Percentiles rank a stretch among this genome's conserved stretches.
These are phyloP conservation scores for Drosophila borborema DNA, from an alignment of 2,888 invertebrate genomes.

Conservation along the genomic window DNA sequence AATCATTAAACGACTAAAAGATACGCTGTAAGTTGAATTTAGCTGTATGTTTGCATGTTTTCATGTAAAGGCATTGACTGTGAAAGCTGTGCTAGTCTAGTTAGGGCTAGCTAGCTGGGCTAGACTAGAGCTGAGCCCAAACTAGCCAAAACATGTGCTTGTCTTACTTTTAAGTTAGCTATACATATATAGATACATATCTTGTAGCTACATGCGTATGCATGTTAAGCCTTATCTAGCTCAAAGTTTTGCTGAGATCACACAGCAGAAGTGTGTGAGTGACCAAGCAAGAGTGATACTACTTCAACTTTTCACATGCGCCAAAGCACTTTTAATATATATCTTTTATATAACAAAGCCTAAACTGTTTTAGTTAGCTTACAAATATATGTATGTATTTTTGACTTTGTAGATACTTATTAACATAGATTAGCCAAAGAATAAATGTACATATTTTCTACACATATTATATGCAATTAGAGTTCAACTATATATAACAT, in stretches of 20 bases:
- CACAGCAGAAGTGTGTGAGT: background rate
- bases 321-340: too few species aligned
- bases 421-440: background rate
- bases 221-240: background rate
- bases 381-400: background rate
- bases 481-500: background rate
- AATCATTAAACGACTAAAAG: background rate
- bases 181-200: too few species aligned
- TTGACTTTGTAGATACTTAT: background rate
- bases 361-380: background rate
- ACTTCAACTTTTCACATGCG: background rate
- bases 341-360: too few species aligned
- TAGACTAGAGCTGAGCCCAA: background rate
- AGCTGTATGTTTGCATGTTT: background rate
- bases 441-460: background rate
- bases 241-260: background rate
- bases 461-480: background rate
- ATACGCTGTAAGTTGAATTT: slow-evolving; percentile 8
- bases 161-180: too few species aligned
- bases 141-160: background rate
- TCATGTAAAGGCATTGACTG: too few species aligned
- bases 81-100: too few species aligned
- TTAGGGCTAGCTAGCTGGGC: background rate
- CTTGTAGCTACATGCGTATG: background rate
- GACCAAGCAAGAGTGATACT: background rate